Percentiles rank a stretch among this genome's conserved stretches.
phyloP scores from a whole-genome alignment of 2,797 vertebrate species.

The Molossus alvarezi region DNA sequence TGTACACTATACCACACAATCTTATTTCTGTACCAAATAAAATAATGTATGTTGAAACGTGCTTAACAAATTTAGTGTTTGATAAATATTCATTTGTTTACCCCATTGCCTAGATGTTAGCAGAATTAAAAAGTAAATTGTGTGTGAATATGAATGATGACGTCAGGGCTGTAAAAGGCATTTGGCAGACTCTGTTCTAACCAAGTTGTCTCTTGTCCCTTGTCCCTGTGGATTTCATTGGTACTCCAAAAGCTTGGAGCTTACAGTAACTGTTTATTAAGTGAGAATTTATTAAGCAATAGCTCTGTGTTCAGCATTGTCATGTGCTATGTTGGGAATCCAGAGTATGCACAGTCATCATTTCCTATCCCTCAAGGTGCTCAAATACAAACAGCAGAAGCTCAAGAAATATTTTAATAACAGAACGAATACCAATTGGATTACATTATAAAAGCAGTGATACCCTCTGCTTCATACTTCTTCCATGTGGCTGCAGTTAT shows the following conservation, averaged over 20 bases:
- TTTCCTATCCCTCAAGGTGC: background rate
- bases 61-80: background rate
- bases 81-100: background rate
- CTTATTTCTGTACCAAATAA: constrained; percentile 4
- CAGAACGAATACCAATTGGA: background rate
- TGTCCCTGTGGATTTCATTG: background rate
- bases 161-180: background rate
- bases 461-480: background rate
- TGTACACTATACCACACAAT: background rate
- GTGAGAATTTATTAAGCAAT: constrained; percentile 58
- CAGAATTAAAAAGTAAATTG: background rate
- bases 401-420: constrained; percentile 37
- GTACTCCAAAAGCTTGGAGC: background rate
- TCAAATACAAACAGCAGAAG: background rate
- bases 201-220: background rate
- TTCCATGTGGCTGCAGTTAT: background rate
- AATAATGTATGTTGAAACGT: constrained; percentile 16
- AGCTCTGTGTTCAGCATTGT: background rate
- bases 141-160: background rate
- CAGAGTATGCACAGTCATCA: background rate
- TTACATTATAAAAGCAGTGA: constrained; percentile 45
- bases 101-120: background rate
- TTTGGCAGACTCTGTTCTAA: background rate
- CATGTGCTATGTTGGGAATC: background rate
- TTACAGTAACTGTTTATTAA: constrained; percentile 24